Base-by-base conservation (phyloP, 2,113 vertebrate genomes). In the Zootoca vivipara region DNA sequence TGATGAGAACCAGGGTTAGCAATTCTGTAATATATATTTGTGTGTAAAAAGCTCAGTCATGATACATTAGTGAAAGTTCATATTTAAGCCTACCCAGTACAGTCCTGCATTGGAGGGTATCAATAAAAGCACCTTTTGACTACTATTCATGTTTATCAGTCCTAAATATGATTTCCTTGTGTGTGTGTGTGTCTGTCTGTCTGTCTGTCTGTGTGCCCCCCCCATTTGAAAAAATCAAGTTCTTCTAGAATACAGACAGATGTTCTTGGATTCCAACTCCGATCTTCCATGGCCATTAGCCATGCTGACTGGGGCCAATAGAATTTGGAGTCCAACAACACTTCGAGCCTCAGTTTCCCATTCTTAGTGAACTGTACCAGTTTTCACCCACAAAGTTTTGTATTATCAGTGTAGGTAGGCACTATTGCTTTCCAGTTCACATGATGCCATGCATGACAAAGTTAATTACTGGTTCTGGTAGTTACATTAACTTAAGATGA, bases 391-490 rank as follows among this genome's bases (percentile, higher is more conserved):
- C 2, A 0, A 74, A 74, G 78, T 67, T n/a, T 92, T 92, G 79
- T 88, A 67, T 16, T 90, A 30, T 88, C 8, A 70, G 83, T 62
- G 33, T 46, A 1, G 58, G 33, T 46, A 1, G 58, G 8, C 67
- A 65, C 83, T 38, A 13, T 38, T 72, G 89, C n/a, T 88, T 86
- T 92, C 91, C 88, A 87, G 91, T 89, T 85, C 64, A 91, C 86
- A 86, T 86, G 74, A 87, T 89, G 30, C 13, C 46, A 0, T 0
- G 0, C 38, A 30, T 52, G 88, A 67, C 0, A 22, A 56, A 7
- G 30, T 69, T 30, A 40, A 52, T 82, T 82, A 4, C 35, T 42
- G n/a, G 78, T 81, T 64, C 18, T 81, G 58, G 8, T 42, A 38
- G 26, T 67, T 16, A 22, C 10, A 8, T 12, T 67, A 18, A 8